Base-by-base conservation (phyloP, 2,797 vertebrate genomes). In the Phrynocephalus vlangalii region DNA sequence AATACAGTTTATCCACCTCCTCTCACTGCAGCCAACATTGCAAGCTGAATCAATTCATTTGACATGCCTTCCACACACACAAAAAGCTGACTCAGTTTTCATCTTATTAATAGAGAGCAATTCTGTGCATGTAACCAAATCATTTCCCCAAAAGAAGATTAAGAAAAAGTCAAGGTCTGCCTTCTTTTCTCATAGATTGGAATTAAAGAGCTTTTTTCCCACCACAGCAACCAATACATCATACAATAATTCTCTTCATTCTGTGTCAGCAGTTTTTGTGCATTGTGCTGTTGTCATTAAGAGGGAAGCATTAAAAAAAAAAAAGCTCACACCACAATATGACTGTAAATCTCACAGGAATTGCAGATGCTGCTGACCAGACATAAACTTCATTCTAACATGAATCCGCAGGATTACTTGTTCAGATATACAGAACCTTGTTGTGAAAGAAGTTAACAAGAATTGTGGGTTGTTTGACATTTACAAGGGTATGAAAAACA, bases 261-360 rank as follows among this genome's bases (percentile, higher is more conserved):
- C 84, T 90, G 0, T 86, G 85, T 92, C 85, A 94, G 89, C 90
- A 94, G 56, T 8, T 66, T 75, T 85, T 94, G 93, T 92, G 91
- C 82, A 24, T 68, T 92, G 85, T 92, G 86, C 87, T 93, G 71
- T 90, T 86, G 22, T 92, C 85, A 95, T 88, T 92, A 92, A 95
- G 93, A 83, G 91, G 93, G 20, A 85, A 93, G 94, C 90, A 83
- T 86, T 83, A 92, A 94, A 92, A 56, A 56, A 56, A 56, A 56
- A 56, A 56, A 56, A 56, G 52, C 52, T 56, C 52, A 63, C 68
- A 91, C 10, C 66, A 68, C 52, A 67, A 83, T 68, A 92, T 91
- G 60, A 73, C 16, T 84, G 85, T 87, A 92, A 94, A 93, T 90
- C 86, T 87, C 83, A n/a, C 83, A 86, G 79, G 79, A 85, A 30